Base-by-base conservation (phyloP, 2,797 vertebrate genomes). In the Malurus leucopterus region DNA sequence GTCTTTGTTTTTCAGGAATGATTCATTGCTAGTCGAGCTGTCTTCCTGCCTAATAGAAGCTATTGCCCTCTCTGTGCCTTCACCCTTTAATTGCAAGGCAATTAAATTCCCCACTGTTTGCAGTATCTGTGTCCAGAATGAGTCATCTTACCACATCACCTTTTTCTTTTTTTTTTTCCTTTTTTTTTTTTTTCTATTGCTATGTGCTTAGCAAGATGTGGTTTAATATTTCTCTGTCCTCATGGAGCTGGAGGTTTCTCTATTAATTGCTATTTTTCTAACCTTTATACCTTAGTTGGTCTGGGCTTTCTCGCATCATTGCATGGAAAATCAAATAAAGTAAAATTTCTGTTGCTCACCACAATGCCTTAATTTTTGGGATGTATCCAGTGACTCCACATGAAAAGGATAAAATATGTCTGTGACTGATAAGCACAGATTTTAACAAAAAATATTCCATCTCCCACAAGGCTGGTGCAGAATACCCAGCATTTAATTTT, bases 401-500 rank as follows among this genome's bases (percentile, higher is more conserved):
- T 58, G 41, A 69, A 77, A 91, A 88, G 23, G 19, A 89, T 91
- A 32, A 69, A 77, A 32, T 29, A 65, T 73, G 36, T 13, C 50
- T 92, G 43, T 12, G 70, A 49, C 54, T 58, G 76, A 95, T 85
- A 91, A 92, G 30, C 43, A 80, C 16, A 91, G 58, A 92, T 88
- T 93, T 92, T 50, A 80, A 93, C 85, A 79, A 75, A 88, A 89
- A 89, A 58, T 12, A 46, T 34, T 86, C 67, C 19, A n/a, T 89
- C 36, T 90, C 38, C 73, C 54, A 89, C 21, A 68, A 91, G 40
- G n/a, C 76, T 59, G 68, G 14, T 57, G 43, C 71, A 59, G 85
- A 85, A 76, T 74, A 87, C 38, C 70, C 82, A 79, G 47, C 43
- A 69, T 86, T 95, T 96, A 86, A 86, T 95, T 95, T 95, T 67